A percentile compares a stretch with the other conserved stretches of the same genome.
phyloP scores from a whole-genome alignment of 2,797 vertebrate genomes.

The Acipenser ruthenus region DNA sequence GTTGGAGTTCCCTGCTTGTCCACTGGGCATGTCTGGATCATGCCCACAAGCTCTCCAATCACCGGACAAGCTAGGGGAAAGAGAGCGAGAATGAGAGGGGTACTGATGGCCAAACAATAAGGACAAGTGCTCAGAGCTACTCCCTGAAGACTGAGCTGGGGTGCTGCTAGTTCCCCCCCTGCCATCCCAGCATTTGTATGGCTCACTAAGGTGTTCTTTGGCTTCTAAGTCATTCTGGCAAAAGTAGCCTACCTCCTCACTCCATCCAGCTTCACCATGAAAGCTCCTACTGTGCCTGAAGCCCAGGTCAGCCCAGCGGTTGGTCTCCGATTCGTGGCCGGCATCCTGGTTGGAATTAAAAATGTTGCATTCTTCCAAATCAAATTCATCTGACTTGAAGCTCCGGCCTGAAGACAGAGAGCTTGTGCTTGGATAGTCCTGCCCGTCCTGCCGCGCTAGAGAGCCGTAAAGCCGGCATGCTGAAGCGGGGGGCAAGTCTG shows the following conservation, averaged over 20 bases:
- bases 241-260: constrained; percentile 52
- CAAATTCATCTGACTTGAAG: constrained; percentile 42
- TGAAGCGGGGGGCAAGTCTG: constrained; percentile 18
- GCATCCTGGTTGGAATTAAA: constrained; percentile 22
- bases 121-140: constrained; percentile 62
- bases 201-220: constrained; percentile 32
- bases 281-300: constrained; percentile 35
- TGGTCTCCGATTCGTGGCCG: constrained; percentile 19
- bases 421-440: constrained; percentile 49
- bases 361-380: constrained; percentile 27
- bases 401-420: constrained; percentile 51
- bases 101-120: constrained; percentile 53
- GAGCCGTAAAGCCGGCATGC: constrained; percentile 23
- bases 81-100: constrained; percentile 28
- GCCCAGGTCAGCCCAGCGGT: constrained; percentile 36
- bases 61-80: constrained; percentile 40
- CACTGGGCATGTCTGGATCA: constrained; percentile 15
- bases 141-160: constrained; percentile 48
- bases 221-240: constrained; percentile 56
- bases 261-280: constrained; percentile 46
- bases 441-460: constrained; percentile 28
- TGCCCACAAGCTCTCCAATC: constrained; percentile 37
- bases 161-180: constrained; percentile 50
- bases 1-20: constrained; percentile 29
- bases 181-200: constrained; percentile 34